Base-by-base conservation (phyloP, 2,888 invertebrate genomes). In the Dynastes tityus region DNA sequence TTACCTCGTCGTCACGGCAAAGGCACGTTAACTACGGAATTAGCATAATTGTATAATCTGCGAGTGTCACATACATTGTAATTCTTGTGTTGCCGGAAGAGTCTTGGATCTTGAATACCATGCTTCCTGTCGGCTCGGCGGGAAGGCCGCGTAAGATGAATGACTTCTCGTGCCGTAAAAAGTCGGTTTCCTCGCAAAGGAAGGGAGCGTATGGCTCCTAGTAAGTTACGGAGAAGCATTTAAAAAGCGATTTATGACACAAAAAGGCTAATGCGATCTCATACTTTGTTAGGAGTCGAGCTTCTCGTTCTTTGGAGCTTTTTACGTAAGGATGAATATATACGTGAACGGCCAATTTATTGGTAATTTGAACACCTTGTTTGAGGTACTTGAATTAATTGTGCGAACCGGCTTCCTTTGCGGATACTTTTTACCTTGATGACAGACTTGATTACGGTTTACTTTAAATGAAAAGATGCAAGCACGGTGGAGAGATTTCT, bases 211-310 rank as follows among this genome's bases (percentile, higher is more conserved):
- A 75, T 64, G 77, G 67, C 55, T 58, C 55, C 79, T 37, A 37
- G 76, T 75, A 81, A 79, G 83, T 83, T 84, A 84, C 83, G 84
- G 77, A 77, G 77, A 78, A 79, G 82, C 84, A 83, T 84, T 86
- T 84, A 85, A 85, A 85, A 84, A 80, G 82, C 83, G 84, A 85
- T 85, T 84, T 85, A 84, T 85, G 83, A 81, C 82, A 80, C 80
- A 82, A 84, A 84, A 82, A 13, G 78, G 80, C 74, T 84, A 84
- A 84, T 83, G 82, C 82, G 82, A 82, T 83, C 82, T 83, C 81
- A 81, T 82, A 82, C 80, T 45, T 8, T 8, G 11, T 2, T 45
- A 8, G 45, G 9, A 37, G 45, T 2, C 45, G 45, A 11, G 45
- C 8, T 11, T 45, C 45, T 11, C 45, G 45, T 45, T 11, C 45